phyloP scores from a whole-genome alignment of 2,797 vertebrate genomes.

The Leucoraja ocellata region DNA sequence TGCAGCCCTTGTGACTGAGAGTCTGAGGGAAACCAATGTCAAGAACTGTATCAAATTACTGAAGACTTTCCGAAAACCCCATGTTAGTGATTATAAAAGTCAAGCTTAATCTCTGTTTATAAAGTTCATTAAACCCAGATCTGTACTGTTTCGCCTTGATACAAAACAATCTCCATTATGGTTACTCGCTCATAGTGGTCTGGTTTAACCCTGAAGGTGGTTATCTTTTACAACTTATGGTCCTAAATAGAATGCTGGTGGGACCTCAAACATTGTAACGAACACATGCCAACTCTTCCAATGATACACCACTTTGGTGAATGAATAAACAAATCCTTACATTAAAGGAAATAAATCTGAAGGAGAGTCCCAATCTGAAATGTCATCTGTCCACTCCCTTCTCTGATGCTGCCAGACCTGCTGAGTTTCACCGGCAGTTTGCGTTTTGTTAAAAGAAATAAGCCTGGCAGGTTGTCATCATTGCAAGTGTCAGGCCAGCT shows the following conservation, averaged over 20 bases:
- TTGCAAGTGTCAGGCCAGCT: not conserved
- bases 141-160: not conserved
- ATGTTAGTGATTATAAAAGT: conserved; percentile 20
- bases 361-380: too few species aligned
- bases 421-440: too few species aligned
- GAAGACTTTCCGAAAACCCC: not conserved
- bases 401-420: too few species aligned
- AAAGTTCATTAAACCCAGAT: not conserved
- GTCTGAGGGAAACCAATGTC: not conserved
- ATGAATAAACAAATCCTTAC: not conserved
- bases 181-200: not conserved
- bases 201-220: not conserved
- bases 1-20: not conserved
- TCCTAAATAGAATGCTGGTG: not conserved
- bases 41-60: not conserved
- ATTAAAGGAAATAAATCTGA: not conserved
- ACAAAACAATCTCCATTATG: conserved; percentile 3
- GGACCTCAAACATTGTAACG: not conserved
- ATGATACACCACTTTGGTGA: not conserved
- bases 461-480: too few species aligned
- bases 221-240: not conserved
- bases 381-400: too few species aligned
- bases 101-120: not conserved
- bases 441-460: not conserved
- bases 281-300: not conserved